Evolutionary conservation across 2,113 vertebrate genomes (phyloP), one percentile per base, ranked within the genome.

Genomic region (Capricornis sumatraensis): DNA sequence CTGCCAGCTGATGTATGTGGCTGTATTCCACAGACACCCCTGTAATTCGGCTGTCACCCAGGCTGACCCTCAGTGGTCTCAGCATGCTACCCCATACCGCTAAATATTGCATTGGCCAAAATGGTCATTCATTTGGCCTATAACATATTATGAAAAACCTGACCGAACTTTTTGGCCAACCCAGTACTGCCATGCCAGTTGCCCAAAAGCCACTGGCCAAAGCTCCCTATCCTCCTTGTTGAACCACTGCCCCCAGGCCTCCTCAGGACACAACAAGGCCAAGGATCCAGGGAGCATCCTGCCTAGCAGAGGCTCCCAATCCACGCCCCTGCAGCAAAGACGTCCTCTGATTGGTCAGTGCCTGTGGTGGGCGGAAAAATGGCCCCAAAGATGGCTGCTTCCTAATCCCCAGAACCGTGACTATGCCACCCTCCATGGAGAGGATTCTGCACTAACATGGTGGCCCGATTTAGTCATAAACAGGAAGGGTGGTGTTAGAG

Each of bases 81-180:
- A 9, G 2, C 4, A 7, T 9, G 21, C 14, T 4, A 7, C 52
- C 33, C 2, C 2, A 15, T 21, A 5, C 36, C 1, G 2, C 36
- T 50, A 40, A 52, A 16, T 8, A 9, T 4, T 0, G n/a, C 50
- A 16, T 55, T 11, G 28, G 21, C 23, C 71, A 14, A 25, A 76
- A 76, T 25, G 71, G 40, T 43, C 36, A 27, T 76, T 76, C 36
- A 7, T 76, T 43, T 76, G 40, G 12, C 23, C 40, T 76, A 40
- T 43, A 76, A 76, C 40, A 76, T 7, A 40, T 76, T 27, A 76
- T 27, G 21, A 27, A 76, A 76, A 76, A 43, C 6, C 11, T 43
- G 71, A 40, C 23, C 1, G 0, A 76, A 76, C 12, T 43, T 76
- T 76, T 76, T 13, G 36, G 23, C 6, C 71, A 27, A 43, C 40